phyloP scores from a whole-genome alignment of 2,113 vertebrate species.

The Talpa occidentalis region DNA sequence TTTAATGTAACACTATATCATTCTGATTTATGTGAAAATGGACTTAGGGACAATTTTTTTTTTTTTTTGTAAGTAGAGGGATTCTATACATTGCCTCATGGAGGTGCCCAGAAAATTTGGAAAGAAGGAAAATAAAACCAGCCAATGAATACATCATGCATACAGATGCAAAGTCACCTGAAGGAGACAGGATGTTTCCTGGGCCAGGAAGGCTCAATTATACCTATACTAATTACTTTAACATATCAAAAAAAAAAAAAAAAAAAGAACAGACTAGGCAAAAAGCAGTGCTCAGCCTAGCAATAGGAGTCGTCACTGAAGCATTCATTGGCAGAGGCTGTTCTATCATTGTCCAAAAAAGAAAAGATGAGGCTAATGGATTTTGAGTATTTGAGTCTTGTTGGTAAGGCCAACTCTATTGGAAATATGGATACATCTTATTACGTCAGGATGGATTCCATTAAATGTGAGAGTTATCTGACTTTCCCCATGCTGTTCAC shows the following conservation, averaged over 20 bases:
- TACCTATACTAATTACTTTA: not conserved
- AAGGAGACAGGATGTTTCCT: not conserved
- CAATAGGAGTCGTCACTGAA: not conserved
- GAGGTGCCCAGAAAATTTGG: not conserved
- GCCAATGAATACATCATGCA: not conserved
- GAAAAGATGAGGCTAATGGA: not conserved
- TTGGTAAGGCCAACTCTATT: not conserved
- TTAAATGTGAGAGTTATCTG: not conserved
- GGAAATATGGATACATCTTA: not conserved
- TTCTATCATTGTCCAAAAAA: not conserved
- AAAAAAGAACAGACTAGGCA: conserved; percentile 17
- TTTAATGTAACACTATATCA: too few relatives aligned
- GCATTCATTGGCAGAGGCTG: not conserved
- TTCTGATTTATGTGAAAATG: not conserved
- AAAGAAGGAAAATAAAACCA: not conserved
- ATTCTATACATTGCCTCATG: conserved; percentile 11
- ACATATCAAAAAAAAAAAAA: conserved; percentile 22
- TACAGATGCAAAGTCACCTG: not conserved
- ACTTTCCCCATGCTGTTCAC: not conserved
- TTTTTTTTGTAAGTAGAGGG: not conserved
- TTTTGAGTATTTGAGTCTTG: not conserved
- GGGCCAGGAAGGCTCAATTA: not conserved
- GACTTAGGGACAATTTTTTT: not conserved
- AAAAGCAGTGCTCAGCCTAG: not conserved
- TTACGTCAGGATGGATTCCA: not conserved